A percentile compares a stretch with the other conserved stretches of the same genome.
These are phyloP conservation scores for Symphodus melops DNA, from an alignment of 2,113 vertebrate genomes.

Conservation along the genomic window DNA sequence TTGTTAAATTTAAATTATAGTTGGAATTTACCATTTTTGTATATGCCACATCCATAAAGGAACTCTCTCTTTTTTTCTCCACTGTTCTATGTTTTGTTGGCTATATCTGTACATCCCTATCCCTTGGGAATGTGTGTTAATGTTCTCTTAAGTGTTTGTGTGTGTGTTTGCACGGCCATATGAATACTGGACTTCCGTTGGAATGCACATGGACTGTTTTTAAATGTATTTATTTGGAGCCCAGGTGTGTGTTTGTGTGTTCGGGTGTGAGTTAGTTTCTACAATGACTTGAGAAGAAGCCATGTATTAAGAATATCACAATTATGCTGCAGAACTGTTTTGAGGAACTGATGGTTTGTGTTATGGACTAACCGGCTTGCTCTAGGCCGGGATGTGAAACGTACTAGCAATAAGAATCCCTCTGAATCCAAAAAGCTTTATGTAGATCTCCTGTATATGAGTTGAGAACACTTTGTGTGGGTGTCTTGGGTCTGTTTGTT, in stretches of 20 bases:
- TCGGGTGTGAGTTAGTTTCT: conserved; percentile 35
- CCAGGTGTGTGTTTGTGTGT: conserved; percentile 82
- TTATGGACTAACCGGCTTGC: conserved; percentile 48
- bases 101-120: conserved; percentile 44
- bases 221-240: conserved; percentile 87
- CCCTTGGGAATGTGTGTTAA: conserved; percentile 39
- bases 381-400: conserved; percentile 58
- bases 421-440: conserved; percentile 95
- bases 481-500: conserved; percentile 84
- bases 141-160: conserved; percentile 7
- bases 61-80: conserved; percentile 44
- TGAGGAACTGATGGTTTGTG: conserved; percentile 67
- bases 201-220: conserved; percentile 80
- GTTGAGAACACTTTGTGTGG: conserved; percentile 79
- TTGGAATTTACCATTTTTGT: not conserved
- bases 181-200: conserved; percentile 74
- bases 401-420: conserved; percentile 91
- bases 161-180: conserved; percentile 46
- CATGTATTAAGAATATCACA: conserved; percentile 85
- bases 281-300: conserved; percentile 86
- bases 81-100: conserved; percentile 26
- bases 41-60: not conserved
- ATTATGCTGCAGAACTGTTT: conserved; percentile 84
- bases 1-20: not conserved
- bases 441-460: conserved; percentile 86